Base-by-base conservation (phyloP, 2,113 vertebrate genomes). In the Platichthys flesus region DNA sequence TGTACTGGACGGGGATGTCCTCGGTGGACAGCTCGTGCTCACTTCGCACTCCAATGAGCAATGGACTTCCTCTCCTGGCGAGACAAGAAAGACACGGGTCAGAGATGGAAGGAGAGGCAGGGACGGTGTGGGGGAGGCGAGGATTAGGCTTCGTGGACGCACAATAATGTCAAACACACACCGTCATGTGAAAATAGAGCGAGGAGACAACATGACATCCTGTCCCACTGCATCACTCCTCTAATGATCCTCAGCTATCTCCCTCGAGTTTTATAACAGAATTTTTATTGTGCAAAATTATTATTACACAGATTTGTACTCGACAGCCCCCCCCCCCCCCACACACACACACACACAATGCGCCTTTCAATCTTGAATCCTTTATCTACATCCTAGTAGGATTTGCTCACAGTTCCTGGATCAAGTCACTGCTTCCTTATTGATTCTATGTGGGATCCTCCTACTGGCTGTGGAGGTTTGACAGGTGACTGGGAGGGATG, bases 11-110 rank as follows among this genome's bases (percentile, higher is more conserved):
- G 2, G 96, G 96, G 89, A 99, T 95, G 86, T 97, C 92, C 65
- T 99, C 96, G 1, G 97, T 96, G 65, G 94, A 95, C 59, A 97
- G 96, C 74, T 97, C 96, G 52, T 95, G 94, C 85, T 97, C 94
- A 90, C 97, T 97, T 65, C 95, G 95, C 76, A 99, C 95, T n/a
- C 97, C 97, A 31, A 99, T 98, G 55, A 99, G 95, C 86, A 99
- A 86, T 16, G 98, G 98, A 86, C 98, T 99, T 76, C 97, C 98
- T 91, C 98, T 96, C 92, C 98, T 99, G 89, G 8, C 23, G 65
- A 61, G 71, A 77, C 6, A 40, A 18, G 14, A 24, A 28, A 24
- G 15, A 69, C 35, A 45, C 40, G 28, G 60, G 37, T 35, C 4
- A 52, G n/a, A 52, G 24, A 42, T n/a, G 20, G 35, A 20, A 10